Base-by-base conservation (phyloP, 2,888 invertebrate species). In the Euzophera pinguis region DNA sequence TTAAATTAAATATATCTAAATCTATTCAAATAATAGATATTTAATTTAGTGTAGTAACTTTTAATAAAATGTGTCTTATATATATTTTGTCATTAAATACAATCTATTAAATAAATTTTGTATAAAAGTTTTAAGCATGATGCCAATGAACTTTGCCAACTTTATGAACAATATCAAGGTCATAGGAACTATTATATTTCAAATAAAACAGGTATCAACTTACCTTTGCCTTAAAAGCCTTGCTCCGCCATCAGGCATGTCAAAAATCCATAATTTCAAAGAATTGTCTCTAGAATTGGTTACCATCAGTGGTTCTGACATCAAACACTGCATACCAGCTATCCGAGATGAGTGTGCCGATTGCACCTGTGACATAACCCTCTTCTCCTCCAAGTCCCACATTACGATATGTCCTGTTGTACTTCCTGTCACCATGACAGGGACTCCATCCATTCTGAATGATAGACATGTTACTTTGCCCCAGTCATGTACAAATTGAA, bases 231-330 rank as follows among this genome's bases (percentile, higher is more conserved):
- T 92, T 49, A 97, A 83, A 49, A 98, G 89, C 59, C 98, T 92
- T 0, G 96, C 97, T 12, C 96, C 95, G 34, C 97, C 98, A 91
- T 98, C 98, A 7, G 97, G 93, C 91, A 95, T 92, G 79, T 99
- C 99, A 90, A 99, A 96, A 61, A 96, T 94, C 94, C 96, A 96
- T 58, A 97, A 86, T 80, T 98, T 98, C 60, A 99, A 86, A 5
- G 97, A 95, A 78, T 99, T 99, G 71, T 99, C 99, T n/a, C 95
- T 92, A 0, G 98, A 97, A 9, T 97, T 97, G 0, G 98, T 96
- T 1, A 98, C 92, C 81, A 99, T 90, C 0, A 99, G 80, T 0
- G 99, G 98, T 77, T 99, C 98, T 53, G 94, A 95, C 45, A 95
- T 94, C 45, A 99, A 89, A 82, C 96, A 98, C 62, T 94, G 91